Evolutionary conservation across 2,797 vertebrate genomes (phyloP).

Genomic region (Chelonia mydas): DNA sequence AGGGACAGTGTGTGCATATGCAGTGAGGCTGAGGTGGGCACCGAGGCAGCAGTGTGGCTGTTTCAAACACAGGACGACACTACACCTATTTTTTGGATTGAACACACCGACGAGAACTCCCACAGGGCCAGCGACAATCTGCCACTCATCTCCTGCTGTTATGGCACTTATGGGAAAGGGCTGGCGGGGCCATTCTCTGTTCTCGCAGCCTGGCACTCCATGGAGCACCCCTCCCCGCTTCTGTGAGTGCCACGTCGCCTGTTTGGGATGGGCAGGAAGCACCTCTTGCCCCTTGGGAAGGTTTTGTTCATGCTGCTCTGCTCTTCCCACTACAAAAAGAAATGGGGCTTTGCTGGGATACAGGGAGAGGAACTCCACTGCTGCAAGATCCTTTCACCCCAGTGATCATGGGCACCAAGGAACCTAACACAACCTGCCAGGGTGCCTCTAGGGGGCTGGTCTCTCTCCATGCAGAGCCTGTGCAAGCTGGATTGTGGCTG

Average conservation of each 20-base stretch:
- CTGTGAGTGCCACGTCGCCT: not conserved
- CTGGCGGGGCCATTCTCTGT: not conserved
- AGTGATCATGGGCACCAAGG: not conserved
- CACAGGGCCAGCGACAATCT: not conserved
- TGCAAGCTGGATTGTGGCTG: not conserved
- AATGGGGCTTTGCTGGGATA: not conserved
- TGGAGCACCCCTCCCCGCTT: not conserved
- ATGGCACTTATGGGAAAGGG: slow-evolving; percentile 44
- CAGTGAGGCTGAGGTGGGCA: slow-evolving; percentile 1
- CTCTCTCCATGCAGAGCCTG: not conserved
- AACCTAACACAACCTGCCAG: too few species aligned
- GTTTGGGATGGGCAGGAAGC: not conserved
- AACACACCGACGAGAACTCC: slow-evolving; percentile 37
- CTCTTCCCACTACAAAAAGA: not conserved
- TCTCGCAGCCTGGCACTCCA: not conserved
- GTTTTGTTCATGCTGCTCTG: not conserved
- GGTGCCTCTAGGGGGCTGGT: not conserved
- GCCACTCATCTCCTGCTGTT: slow-evolving; percentile 43
- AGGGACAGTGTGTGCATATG: not conserved
- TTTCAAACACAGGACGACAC: not conserved
- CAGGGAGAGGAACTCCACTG: not conserved
- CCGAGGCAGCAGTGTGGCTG: not conserved
- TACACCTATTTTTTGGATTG: not conserved
- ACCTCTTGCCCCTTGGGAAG: not conserved
- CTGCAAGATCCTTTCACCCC: not conserved